Evolutionary conservation across 37 sponge, comb jelly and placozoan species (phyloP).

Genomic region (Diacarnus erythraeanus): DNA sequence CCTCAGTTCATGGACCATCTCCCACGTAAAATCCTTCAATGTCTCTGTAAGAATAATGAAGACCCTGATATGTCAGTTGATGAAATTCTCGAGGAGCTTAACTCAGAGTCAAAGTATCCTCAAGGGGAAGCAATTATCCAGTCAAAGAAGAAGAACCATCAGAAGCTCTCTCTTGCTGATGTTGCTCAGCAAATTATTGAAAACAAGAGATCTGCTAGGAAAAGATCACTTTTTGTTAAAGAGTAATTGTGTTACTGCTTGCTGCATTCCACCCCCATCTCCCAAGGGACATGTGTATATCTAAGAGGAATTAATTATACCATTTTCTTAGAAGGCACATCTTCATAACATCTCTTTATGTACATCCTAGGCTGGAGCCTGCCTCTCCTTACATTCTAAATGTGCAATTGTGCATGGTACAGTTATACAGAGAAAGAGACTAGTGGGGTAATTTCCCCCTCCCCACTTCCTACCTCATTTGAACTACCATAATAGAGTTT

Average conservation of each 20-base stretch:
- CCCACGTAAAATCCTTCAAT: not conserved
- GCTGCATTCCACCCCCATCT: too few relatives aligned
- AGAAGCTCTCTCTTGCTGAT: not conserved
- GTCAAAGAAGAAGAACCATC: not conserved
- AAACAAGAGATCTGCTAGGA: not conserved
- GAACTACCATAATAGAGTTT: too few relatives aligned
- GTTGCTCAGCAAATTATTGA: not conserved
- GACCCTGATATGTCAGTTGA: not conserved
- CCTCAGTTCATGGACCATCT: conserved; percentile 7
- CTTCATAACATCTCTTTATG: not conserved
- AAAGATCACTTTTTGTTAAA: too few relatives aligned
- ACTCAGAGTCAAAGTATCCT: not conserved
- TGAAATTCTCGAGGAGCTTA: not conserved
- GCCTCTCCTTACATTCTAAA: not conserved
- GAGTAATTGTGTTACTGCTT: too few relatives aligned
- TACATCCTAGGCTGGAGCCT: not conserved
- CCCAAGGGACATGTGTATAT: too few relatives aligned
- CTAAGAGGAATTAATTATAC: too few relatives aligned
- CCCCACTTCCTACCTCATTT: too few relatives aligned
- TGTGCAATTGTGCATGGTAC: not conserved
- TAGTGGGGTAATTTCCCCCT: too few relatives aligned
- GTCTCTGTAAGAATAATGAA: not conserved
- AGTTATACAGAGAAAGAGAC: too few relatives aligned
- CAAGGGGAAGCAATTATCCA: not conserved
- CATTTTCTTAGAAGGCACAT: too few relatives aligned